Percentiles rank a stretch among this genome's conserved stretches.
phyloP scores from a whole-genome alignment of 2,113 vertebrate genomes.

The Tympanuchus pallidicinctus region DNA sequence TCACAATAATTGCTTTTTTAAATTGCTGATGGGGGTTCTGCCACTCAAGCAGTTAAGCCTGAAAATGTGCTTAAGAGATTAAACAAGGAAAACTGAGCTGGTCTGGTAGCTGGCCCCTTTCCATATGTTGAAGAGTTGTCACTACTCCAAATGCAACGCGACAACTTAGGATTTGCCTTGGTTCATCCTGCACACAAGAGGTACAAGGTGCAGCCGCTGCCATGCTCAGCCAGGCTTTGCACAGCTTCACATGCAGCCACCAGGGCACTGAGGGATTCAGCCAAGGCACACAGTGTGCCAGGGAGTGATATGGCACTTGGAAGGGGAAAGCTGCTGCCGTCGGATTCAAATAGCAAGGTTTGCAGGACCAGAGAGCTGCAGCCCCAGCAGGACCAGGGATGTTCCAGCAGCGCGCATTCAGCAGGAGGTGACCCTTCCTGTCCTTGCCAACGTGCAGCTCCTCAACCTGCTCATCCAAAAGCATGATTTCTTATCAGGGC shows the following conservation, averaged over 20 bases:
- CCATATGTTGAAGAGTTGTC: conserved; percentile 38
- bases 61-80: conserved; percentile 77
- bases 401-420: background rate
- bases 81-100: conserved; percentile 68
- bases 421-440: background rate
- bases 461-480: background rate
- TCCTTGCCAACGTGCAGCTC: background rate
- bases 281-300: conserved; percentile 34
- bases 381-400: fast-evolving
- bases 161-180: conserved; percentile 20
- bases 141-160: conserved; percentile 17
- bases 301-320: background rate
- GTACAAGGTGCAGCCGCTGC: conserved; percentile 11
- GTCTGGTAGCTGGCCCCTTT: conserved; percentile 68
- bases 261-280: conserved; percentile 2
- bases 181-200: conserved; percentile 27
- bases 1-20: conserved; percentile 75
- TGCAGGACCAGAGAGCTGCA: background rate
- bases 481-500: background rate
- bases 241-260: conserved; percentile 1
- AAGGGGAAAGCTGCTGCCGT: background rate
- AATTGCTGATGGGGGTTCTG: conserved; percentile 71
- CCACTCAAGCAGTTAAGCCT: conserved; percentile 72
- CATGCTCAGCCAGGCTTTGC: conserved; percentile 23
- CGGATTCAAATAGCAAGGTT: background rate